These are phyloP conservation scores for Lutjanus argentimaculatus DNA, from an alignment of 2,797 vertebrate species.

Conservation along the genomic window DNA sequence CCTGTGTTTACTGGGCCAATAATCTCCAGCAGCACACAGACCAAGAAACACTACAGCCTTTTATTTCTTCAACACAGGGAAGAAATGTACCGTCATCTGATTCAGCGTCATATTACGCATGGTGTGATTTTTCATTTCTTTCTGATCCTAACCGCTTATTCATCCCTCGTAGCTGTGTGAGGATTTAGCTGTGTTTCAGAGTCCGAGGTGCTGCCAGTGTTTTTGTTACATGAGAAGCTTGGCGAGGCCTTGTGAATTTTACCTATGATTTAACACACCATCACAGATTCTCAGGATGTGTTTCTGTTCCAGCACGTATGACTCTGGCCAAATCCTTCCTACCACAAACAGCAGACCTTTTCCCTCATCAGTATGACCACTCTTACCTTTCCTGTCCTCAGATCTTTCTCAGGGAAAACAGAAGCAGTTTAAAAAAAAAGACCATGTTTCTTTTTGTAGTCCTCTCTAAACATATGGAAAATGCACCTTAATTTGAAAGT, in stretches of 20 bases:
- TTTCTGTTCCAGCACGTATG: slow-evolving; percentile 18
- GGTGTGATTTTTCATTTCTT: slow-evolving; percentile 23
- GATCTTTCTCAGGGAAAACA: slow-evolving; percentile 3
- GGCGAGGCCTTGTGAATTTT: slow-evolving; percentile 24
- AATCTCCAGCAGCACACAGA: slow-evolving; percentile 40
- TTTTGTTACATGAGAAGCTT: slow-evolving; percentile 48
- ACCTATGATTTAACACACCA: slow-evolving; percentile 45
- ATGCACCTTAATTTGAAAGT: not conserved
- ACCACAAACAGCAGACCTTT: not conserved
- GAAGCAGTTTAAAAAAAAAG: not conserved
- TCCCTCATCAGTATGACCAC: slow-evolving; percentile 1
- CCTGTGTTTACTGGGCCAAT: slow-evolving; percentile 56
- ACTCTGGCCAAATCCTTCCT: slow-evolving; percentile 31
- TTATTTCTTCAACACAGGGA: slow-evolving; percentile 19
- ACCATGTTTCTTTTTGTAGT: not conserved
- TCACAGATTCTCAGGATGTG: slow-evolving; percentile 18
- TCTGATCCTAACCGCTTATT: slow-evolving; percentile 8
- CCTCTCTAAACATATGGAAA: not conserved
- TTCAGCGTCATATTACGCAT: slow-evolving; percentile 37
- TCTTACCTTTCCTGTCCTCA: not conserved
- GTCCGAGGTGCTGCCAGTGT: slow-evolving; percentile 50
- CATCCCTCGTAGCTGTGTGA: slow-evolving; percentile 4
- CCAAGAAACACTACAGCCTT: slow-evolving; percentile 9
- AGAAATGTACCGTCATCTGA: slow-evolving; percentile 28
- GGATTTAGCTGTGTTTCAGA: slow-evolving; percentile 40